Base-by-base conservation (phyloP, 2,113 vertebrate genomes). In the Callocephalon fimbriatum region DNA sequence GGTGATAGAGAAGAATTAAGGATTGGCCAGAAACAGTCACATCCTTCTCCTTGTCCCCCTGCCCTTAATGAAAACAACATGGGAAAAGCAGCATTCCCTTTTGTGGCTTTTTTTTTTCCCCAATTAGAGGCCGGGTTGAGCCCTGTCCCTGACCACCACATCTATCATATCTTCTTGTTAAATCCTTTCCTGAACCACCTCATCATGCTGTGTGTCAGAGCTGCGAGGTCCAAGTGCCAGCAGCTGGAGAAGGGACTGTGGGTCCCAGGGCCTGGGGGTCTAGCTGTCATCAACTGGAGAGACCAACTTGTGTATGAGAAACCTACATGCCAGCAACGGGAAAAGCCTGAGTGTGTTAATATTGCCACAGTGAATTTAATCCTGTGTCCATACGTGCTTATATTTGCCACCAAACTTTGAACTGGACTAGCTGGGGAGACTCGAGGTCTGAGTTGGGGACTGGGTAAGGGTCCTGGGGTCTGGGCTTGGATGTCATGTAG, bases 121-220 rank as follows among this genome's bases (percentile, higher is more conserved):
- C 2, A 7, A 0, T 76, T 45, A 63, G 16, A 1, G 4, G 20
- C 3, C 8, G 4, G 19, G 7, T 20, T 67, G 62, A 79, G 10
- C 9, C 22, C 37, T 86, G 38, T 62, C 15, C 29, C 37, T 71
- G 40, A 37, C 56, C 26, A 42, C n/a, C 32, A 71, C n/a, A 83
- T 56, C 68, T 56, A 6, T 61, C 32, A 10, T 37, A 22, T 53
- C 14, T 50, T 37, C 42, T 22, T 58, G 56, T 25, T 35, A 38
- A 71, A 80, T 62, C 16, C 29, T 87, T 75, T 47, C 42, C 38
- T 38, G 21, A 62, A 35, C 9, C 17, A 50, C 62, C 15, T 80
- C 10, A 3, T 29, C 78, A 20, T 67, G 37, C 31, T 56, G 6
- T 53, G 23, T 81, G n/a, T 88, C 58, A 58, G n/a, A 72, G 20